These are phyloP conservation scores for Thamnaconus septentrionalis DNA, from an alignment of 2,113 vertebrate species.

Conservation along the genomic window DNA sequence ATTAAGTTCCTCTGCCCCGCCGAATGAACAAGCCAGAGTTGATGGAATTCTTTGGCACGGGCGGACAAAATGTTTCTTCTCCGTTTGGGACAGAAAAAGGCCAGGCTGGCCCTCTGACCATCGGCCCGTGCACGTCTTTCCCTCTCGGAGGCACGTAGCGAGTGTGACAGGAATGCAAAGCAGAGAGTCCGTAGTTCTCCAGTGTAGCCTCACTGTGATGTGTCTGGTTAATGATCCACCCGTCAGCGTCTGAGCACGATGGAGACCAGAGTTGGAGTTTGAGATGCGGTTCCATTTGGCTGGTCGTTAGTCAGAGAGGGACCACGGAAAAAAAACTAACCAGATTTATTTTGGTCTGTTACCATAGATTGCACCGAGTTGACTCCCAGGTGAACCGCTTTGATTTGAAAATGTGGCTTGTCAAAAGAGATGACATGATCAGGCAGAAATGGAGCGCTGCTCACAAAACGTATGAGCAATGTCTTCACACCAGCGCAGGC, in stretches of 20 bases:
- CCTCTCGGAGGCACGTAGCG: slow-evolving; percentile 64
- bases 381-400: too few species aligned
- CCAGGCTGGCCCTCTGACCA: slow-evolving; percentile 34
- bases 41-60: slow-evolving; percentile 48
- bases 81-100: slow-evolving; percentile 42
- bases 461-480: too few species aligned
- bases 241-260: slow-evolving; percentile 12
- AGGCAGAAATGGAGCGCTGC: too few species aligned
- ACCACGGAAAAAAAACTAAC: neutral
- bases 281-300: slow-evolving; percentile 13
- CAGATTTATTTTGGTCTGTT: neutral
- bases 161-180: slow-evolving; percentile 79
- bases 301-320: slow-evolving; percentile 1
- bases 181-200: slow-evolving; percentile 42
- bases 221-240: slow-evolving; percentile 72
- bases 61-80: slow-evolving; percentile 28
- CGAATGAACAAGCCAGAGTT: slow-evolving; percentile 9
- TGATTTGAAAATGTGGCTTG: too few species aligned
- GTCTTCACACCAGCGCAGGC: too few species aligned
- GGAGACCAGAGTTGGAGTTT: slow-evolving; percentile 10
- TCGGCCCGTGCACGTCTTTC: slow-evolving; percentile 61
- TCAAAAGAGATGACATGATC: too few species aligned
- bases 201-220: slow-evolving; percentile 35
- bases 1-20: neutral
- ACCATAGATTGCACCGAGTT: neutral